Evolutionary conservation across 1,140 invertebrate genomes (phyloP), one percentile per base, ranked within the genome.

Genomic region (Medauroidea extradentata): DNA sequence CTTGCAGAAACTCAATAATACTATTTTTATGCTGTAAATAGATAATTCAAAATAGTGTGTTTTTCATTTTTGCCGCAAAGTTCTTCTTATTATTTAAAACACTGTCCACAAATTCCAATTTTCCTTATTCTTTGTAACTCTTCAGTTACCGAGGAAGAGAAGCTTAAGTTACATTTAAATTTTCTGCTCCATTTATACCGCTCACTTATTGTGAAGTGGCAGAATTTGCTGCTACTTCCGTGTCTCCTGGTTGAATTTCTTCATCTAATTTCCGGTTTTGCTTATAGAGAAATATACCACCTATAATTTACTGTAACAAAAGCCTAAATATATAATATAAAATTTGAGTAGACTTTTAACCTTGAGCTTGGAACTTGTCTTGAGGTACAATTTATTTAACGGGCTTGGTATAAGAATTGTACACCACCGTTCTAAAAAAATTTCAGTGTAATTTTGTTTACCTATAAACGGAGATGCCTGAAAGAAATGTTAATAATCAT

Each of bases 21-120:
- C n/a, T n/a, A n/a, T n/a, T n/a, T n/a, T n/a, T n/a, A n/a, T n/a
- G n/a, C n/a, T n/a, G n/a, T n/a, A n/a, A n/a, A n/a, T n/a, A n/a
- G n/a, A 64, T 73, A 73, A 50, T 70, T 51, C 64, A 42, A 53
- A 50, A 66, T 39, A 39, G 16, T 11, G 16, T 16, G 1, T 43
- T 65, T 61, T 23, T 59, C 16, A 19, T n/a, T 11, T 49, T 57
- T 39, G 11, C 54, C 49, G 53, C 65, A 60, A n/a, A 53, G 9
- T 44, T 41, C 9, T 46, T 19, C 5, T 5, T 13, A 25, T 4
- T 13, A 46, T 46, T 46, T 46, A 9, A 25, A 34, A 11, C 29
- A 46, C 18, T 46, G 44, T 19, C 3, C 9, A 21, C 44, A 46
- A 46, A 21, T 21, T 46, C 18, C 18, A 46, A 46, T 46, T 46